Base-by-base conservation (phyloP, 2,797 vertebrate species). In the Ptychadena robeensis region DNA sequence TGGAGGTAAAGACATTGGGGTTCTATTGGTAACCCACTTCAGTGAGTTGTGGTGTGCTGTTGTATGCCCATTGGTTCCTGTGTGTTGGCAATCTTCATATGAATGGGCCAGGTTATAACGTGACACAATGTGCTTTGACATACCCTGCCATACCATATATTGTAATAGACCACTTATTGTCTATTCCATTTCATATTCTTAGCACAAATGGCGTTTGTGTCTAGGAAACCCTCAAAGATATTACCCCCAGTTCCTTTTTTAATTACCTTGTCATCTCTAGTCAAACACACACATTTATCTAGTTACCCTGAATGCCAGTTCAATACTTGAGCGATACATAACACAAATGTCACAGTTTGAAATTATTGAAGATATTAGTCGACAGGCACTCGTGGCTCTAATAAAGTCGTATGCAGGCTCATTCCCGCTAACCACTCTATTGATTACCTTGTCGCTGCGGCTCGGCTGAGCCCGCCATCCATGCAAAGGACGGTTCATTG, bases 261-360 rank as follows among this genome's bases (percentile, higher is more conserved):
- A 72, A 82, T 82, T 76, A 37, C 53, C 66, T 70, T 82, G 81
- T 82, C 73, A 76, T 76, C 75, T 77, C 37, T 77, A 61, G 66
- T 84, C 64, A 84, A 74, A 66, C 63, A 73, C 40, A 73, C 44
- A 57, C 70, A 80, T 84, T 79, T 79, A 80, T 80, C 70, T 66
- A 78, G 31, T 84, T 73, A 80, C 48, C 7, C 28, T 14, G 59
- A 72, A 67, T 61, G 75, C 44, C 69, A 34, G 9, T 82, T 65
- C 67, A 69, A 79, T 80, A 31, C 64, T 59, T 67, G 44, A 6
- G 32, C 32, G 35, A 73, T 68, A 28, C 48, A 79, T 80, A 59
- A 61, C 32, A 34, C 35, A 80, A 75, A 75, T 73, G 69, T 80
- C 69, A 85, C 53, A 57, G 32, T 40, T 40, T 2, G 11, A 35